These are phyloP conservation scores for Cynopterus brachyotis DNA, from an alignment of 2,113 vertebrate species.

Conservation along the genomic window DNA sequence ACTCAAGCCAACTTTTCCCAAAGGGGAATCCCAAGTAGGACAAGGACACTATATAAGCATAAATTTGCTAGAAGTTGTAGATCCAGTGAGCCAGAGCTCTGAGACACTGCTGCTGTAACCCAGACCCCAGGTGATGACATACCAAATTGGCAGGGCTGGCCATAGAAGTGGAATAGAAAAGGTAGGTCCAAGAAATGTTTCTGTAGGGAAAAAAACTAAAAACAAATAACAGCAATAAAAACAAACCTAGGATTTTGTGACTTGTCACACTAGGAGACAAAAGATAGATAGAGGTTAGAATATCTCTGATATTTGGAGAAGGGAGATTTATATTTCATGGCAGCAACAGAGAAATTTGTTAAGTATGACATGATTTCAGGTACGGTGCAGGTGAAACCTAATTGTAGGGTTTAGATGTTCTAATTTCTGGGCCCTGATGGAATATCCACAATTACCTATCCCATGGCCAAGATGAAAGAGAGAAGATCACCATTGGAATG, in stretches of 20 bases:
- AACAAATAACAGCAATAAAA: not conserved
- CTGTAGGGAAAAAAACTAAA: not conserved
- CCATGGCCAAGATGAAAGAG: not conserved
- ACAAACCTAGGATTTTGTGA: not conserved
- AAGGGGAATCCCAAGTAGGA: not conserved
- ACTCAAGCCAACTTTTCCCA: not conserved
- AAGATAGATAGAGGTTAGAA: not conserved
- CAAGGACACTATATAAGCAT: not conserved
- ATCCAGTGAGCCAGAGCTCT: not conserved
- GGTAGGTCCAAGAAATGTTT: not conserved
- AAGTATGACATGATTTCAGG: not conserved
- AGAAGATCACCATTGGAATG: not conserved
- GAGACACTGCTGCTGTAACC: not conserved
- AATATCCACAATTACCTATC: not conserved
- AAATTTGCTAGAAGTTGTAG: not conserved
- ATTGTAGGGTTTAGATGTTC: not conserved
- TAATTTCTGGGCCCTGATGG: not conserved
- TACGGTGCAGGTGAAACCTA: not conserved
- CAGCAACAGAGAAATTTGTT: not conserved
- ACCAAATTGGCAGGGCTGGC: not conserved
- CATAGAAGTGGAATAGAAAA: not conserved
- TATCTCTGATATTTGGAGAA: not conserved
- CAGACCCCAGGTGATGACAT: conserved; percentile 22
- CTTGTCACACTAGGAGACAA: not conserved
- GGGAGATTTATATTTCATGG: not conserved